A percentile compares a stretch with the other conserved stretches of the same genome.
Evolutionary conservation across 2,113 vertebrate genomes (phyloP).

Genomic region (Antennarius striatus): DNA sequence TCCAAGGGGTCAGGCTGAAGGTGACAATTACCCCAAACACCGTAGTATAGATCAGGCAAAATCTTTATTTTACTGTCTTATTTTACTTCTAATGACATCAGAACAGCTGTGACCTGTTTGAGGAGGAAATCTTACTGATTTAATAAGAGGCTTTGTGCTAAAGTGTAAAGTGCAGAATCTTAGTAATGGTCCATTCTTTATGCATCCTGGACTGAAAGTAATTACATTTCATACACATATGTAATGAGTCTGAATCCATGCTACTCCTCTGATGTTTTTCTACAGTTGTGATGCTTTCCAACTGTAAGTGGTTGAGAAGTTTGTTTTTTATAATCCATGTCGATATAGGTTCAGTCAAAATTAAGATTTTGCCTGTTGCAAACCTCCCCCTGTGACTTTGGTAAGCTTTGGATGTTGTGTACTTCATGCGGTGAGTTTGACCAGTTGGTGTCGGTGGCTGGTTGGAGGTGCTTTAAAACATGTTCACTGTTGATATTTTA

Average conservation of each 20-base stretch:
- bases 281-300: constrained; percentile 1
- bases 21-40: constrained; percentile 82
- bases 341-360: constrained; percentile 56
- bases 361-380: constrained; percentile 81
- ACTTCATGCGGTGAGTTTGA: constrained; percentile 79
- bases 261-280: constrained; percentile 5
- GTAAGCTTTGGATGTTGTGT: constrained; percentile 84
- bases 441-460: constrained; percentile 78
- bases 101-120: background rate
- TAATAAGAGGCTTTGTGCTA: background rate
- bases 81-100: background rate
- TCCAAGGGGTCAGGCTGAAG: constrained; percentile 83
- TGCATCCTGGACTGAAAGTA: constrained; percentile 2
- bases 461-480: constrained; percentile 76
- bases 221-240: constrained; percentile 9
- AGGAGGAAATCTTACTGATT: constrained; percentile 8
- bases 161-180: constrained; percentile 9
- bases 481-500: constrained; percentile 73
- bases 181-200: background rate
- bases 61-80: constrained; percentile 77
- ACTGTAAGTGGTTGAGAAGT: constrained; percentile 8
- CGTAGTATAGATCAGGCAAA: constrained; percentile 81
- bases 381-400: constrained; percentile 77
- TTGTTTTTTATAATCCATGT: constrained; percentile 14
- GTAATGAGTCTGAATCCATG: constrained; percentile 17